A percentile compares a stretch with the other conserved stretches of the same genome.
Conservation (phyloP, 2,797 vertebrate species). For the Leucoraja ocellata region DNA sequence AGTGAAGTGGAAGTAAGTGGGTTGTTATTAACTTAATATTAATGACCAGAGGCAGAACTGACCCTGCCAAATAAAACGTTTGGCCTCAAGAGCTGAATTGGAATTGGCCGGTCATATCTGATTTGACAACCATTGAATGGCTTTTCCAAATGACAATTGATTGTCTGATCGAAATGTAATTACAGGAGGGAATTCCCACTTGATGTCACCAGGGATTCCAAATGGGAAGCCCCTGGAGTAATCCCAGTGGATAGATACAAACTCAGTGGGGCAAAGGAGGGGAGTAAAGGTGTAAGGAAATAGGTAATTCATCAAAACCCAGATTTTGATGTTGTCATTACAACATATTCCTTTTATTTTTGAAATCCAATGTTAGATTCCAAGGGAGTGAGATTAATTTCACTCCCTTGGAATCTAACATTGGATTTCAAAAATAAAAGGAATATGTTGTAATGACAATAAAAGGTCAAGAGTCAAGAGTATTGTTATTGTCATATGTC, state of each 20-base stretch:
- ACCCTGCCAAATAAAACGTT: no score
- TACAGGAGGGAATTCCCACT: not conserved
- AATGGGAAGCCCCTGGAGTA: not conserved
- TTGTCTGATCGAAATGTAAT: not conserved
- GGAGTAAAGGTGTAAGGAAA: not conserved
- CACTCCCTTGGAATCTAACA: not conserved
- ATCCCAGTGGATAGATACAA: not conserved
- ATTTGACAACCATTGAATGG: not conserved
- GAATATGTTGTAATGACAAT: not conserved
- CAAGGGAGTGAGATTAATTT: not conserved
- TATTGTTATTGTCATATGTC: no score
- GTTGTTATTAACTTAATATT: no score
- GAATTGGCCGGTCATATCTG: not conserved
- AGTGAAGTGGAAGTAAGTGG: no score
- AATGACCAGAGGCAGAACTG: no score
- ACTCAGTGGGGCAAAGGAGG: not conserved
- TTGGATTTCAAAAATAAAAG: not conserved
- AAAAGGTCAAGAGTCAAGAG: not conserved
- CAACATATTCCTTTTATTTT: no score
- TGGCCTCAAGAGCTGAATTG: not conserved
- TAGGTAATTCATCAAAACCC: not conserved
- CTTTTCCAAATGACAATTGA: not conserved
- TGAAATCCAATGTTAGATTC: no score
- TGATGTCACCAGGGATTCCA: not conserved
- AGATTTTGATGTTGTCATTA: not conserved